phyloP scores from a whole-genome alignment of 2,797 vertebrate species.

The Astyanax mexicanus region DNA sequence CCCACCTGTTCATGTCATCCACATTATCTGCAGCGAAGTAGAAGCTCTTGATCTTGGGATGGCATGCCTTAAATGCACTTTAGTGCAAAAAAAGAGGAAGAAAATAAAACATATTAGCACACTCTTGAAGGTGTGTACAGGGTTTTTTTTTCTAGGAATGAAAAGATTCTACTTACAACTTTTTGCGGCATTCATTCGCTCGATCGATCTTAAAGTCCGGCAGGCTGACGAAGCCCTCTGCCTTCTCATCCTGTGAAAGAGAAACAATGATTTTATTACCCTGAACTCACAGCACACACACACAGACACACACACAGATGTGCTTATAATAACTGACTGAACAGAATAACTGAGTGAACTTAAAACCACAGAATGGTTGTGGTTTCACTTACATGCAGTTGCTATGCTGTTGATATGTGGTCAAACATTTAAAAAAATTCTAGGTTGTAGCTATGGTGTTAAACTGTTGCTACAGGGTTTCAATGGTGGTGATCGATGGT shows the following conservation, averaged over 20 bases:
- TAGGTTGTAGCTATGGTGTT: too few relatives aligned
- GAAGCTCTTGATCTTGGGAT: slow-evolving; percentile 99
- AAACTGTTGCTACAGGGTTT: too few relatives aligned
- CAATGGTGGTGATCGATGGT: too few relatives aligned
- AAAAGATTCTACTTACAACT: slow-evolving; percentile 88
- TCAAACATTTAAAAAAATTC: too few relatives aligned
- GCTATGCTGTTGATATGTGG: too few relatives aligned
- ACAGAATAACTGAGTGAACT: too few relatives aligned
- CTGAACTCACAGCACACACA: slow-evolving; percentile 7
- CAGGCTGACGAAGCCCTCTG: slow-evolving; percentile 97
- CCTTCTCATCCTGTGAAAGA: slow-evolving; percentile 91
- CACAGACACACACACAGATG: too few relatives aligned
- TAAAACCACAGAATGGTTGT: too few relatives aligned
- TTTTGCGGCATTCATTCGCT: slow-evolving; percentile 96
- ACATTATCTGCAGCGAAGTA: slow-evolving; percentile 99
- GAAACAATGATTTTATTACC: not conserved
- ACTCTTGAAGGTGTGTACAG: not conserved
- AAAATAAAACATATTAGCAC: not conserved
- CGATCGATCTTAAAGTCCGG: slow-evolving; percentile 98
- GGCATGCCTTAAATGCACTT: slow-evolving; percentile 97
- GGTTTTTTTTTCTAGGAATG: not conserved
- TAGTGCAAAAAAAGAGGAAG: slow-evolving; percentile 64
- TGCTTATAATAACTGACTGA: too few relatives aligned
- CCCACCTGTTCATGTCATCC: slow-evolving; percentile 99
- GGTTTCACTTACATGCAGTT: too few relatives aligned